Base-by-base conservation (phyloP, 2,888 invertebrate species). In the Hydropsyche betteni region DNA sequence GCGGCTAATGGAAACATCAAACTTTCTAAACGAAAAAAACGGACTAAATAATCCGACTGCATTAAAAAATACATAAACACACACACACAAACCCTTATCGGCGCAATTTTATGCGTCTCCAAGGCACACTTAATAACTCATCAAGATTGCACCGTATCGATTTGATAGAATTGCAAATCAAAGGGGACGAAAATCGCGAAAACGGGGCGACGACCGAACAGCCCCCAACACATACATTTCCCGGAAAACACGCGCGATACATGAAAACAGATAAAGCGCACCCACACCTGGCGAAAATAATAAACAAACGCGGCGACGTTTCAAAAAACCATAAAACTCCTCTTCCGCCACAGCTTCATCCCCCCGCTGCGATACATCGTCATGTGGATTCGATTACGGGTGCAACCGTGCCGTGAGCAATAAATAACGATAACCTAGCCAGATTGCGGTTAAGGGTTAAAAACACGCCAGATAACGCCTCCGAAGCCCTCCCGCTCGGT, bases 381-480 rank as follows among this genome's bases (percentile, higher is more conserved):
- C 14, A 24, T 58, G 24, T 14, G 72, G 36, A 72, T 72, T 58
- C 72, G 72, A 72, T 72, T 72, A 72, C 34, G 55, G 69, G 50
- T 64, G 75, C 75, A 77, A 74, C 55, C 70, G 72, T 74, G 64
- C 75, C 69, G 61, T 34, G 69, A 69, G 72, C 70, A 75, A 75
- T 77, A 77, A 77, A 77, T 77, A 77, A 75, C 70, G 75, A 77
- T 77, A 74, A 74, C 77, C 75, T 74, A 38, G 38, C 36, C 58
- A 72, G 72, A 72, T 72, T 72, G 72, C 72, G 72, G 72, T 34
- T 58, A 72, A 55, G 72, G 72, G 72, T 72, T 72, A 72, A 72
- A 72, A 72, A 72, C 72, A 58, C 44, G 58, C 72, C 72, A 55
- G 72, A 72, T 72, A 72, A 72, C 72, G 44, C 72, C 55, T 58